Conservation (phyloP, 1,140 invertebrate species). For the Mizuhopecten yessoensis region DNA sequence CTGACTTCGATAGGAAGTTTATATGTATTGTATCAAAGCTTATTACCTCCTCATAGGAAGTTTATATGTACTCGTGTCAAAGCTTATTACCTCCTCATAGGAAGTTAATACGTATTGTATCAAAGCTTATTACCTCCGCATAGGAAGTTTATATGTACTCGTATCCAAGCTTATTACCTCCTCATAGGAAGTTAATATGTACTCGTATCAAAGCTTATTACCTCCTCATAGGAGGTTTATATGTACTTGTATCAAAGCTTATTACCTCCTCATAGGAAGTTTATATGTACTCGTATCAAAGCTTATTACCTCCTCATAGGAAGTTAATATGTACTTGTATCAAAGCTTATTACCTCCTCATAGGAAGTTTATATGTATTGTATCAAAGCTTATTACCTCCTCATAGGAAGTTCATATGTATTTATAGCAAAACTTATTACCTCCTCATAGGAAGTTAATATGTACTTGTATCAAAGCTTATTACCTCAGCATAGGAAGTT, state of each 20-base stretch:
- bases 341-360: conserved; percentile 87
- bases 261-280: conserved; percentile 92
- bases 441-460: too few species aligned
- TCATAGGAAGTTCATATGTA: too few species aligned
- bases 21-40: too few species aligned
- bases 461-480: conserved; percentile 23
- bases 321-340: too few species aligned
- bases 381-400: conserved; percentile 86
- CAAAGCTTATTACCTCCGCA: neutral
- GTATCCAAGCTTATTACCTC: too few species aligned
- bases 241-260: neutral
- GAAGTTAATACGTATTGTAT: neutral
- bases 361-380: too few species aligned
- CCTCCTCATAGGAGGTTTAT: conserved; percentile 93
- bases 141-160: conserved; percentile 45
- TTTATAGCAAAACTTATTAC: conserved; percentile 83
- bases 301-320: conserved; percentile 89
- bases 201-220: conserved; percentile 80
- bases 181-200: too few species aligned
- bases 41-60: too few species aligned
- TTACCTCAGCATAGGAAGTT: too few species aligned
- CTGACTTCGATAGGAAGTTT: too few species aligned
- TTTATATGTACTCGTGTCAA: neutral
- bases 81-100: neutral
- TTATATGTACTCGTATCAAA: conserved; percentile 29